Evolutionary conservation across 1,140 invertebrate genomes (phyloP), one percentile per base, ranked within the genome.

Genomic region (Hermetia illucens): DNA sequence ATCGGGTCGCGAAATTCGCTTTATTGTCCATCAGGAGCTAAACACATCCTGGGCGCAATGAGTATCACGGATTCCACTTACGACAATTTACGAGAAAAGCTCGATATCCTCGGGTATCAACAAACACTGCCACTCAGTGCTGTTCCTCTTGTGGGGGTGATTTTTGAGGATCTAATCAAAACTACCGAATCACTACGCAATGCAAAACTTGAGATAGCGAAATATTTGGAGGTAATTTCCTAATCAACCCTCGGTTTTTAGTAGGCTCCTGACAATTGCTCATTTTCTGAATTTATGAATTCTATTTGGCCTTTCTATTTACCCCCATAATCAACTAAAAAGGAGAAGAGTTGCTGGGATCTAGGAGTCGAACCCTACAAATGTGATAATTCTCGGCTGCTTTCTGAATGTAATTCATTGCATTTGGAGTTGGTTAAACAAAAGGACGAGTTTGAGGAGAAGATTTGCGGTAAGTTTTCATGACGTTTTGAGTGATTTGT

Each of bases 111-210:
- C 42, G 58, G 57, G 15, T 61, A 52, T 39, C 49, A 40, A 5
- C 55, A 61, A 36, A 50, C 55, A 3, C 36, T 61, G 29, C 58
- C 58, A 0, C 44, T 60, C 1, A 38, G 54, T 12, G 58, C 52
- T 17, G 51, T 83, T 21, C 74, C 77, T 12, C 53, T 86, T 25
- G 74, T 82, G 31, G 72, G 79, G 51, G 70, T 69, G 40, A 51
- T 86, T 27, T 61, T 83, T 29, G 68, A 66, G 17, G 81, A 85
- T 62, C 61, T 85, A 29, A 63, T 82, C 25, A 70, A 78, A 51
- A 82, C 80, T 10, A 84, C 78, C 27, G 75, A 80, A 45, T 79
- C 71, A 52, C 56, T 84, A 4, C 71, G 77, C 46, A 72, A 81
- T 41, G 44, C 57, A 4, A 61, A 60, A 21, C 40, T 47, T 18